phyloP scores from a whole-genome alignment of 1,140 invertebrate species.

The Prorops nasuta region DNA sequence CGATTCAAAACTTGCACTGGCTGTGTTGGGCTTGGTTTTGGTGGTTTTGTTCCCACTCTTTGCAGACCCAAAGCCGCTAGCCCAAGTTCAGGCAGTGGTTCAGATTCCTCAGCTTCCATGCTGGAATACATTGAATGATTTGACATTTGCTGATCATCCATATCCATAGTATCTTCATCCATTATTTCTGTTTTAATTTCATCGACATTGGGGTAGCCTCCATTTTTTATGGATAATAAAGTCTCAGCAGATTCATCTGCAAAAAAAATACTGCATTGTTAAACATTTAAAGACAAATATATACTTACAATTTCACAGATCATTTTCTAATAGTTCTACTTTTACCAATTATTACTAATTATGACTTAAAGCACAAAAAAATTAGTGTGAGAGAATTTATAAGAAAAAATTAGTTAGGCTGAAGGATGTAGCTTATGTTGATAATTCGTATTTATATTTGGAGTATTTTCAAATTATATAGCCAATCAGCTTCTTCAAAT shows the following conservation, averaged over 20 bases:
- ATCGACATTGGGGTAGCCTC: constrained; percentile 50
- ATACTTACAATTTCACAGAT: too few species aligned
- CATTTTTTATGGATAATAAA: constrained; percentile 60
- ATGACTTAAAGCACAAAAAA: too few species aligned
- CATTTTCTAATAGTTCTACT: too few species aligned
- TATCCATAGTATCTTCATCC: constrained; percentile 65
- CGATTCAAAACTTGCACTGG: constrained; percentile 77
- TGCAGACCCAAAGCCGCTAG: constrained; percentile 75
- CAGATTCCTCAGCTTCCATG: constrained; percentile 63
- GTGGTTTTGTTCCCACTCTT: constrained; percentile 71
- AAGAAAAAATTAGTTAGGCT: too few species aligned
- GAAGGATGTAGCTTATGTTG: too few species aligned
- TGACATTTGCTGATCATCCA: constrained; percentile 54
- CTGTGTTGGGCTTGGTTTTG: constrained; percentile 65
- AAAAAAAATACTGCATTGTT: background rate
- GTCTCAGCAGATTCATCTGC: constrained; percentile 58
- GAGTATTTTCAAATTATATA: too few species aligned
- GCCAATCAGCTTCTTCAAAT: too few species aligned
- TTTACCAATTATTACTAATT: too few species aligned
- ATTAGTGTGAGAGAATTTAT: too few species aligned
- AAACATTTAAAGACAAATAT: too few species aligned
- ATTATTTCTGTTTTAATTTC: constrained; percentile 52
- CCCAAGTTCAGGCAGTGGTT: constrained; percentile 66
- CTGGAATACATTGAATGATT: constrained; percentile 50
- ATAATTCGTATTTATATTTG: too few species aligned